Evolutionary conservation across 1,140 invertebrate genomes (phyloP), one percentile per base, ranked within the genome.

Genomic region (Arion vulgaris): DNA sequence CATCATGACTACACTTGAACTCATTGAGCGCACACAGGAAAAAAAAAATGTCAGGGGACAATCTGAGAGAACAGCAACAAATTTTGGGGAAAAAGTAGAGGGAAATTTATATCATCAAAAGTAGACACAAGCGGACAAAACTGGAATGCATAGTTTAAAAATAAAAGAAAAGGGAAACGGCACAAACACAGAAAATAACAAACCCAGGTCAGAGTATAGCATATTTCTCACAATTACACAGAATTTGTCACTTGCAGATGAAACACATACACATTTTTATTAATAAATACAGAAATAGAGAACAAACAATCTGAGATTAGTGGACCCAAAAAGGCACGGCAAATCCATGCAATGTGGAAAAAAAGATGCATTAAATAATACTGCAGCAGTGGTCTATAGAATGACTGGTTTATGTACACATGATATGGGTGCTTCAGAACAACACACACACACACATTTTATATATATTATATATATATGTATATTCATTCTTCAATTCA

Each of bases 321-420:
- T 77, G 75, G 75, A 77, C 75, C 75, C 75, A 74, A 66, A 77
- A 77, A 77, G 75, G 75, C 75, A 77, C 75, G 51, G 45, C 75
- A 77, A 77, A 51, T 39, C 75, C 75, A 77, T 77, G 75, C 75
- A 77, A 66, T 57, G 51, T 77, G 75, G 75, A 77, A 75, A 45
- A 45, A 7, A 62, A 66, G 28, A 57, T 62, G 32, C 49, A 77
- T 45, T 74, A n/a, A n/a, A n/a, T n/a, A 74, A 66, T 53, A 77
- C 13, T 77, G 49, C 62, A 77, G 49, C 57, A 57, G 62, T n/a
- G 34, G 9, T 17, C 69, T 36, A 41, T 72, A 17, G 4, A 72
- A 72, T 7, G 9, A 49, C 45, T 49, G 19, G 13, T 17, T 38
- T 72, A 72, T 72, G 39, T 72, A 72, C 69, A 72, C n/a, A n/a